Percentiles rank a stretch among this genome's conserved stretches.
Conservation (phyloP, 2,797 vertebrate species). For the Parauchenoglanis punctatus region DNA sequence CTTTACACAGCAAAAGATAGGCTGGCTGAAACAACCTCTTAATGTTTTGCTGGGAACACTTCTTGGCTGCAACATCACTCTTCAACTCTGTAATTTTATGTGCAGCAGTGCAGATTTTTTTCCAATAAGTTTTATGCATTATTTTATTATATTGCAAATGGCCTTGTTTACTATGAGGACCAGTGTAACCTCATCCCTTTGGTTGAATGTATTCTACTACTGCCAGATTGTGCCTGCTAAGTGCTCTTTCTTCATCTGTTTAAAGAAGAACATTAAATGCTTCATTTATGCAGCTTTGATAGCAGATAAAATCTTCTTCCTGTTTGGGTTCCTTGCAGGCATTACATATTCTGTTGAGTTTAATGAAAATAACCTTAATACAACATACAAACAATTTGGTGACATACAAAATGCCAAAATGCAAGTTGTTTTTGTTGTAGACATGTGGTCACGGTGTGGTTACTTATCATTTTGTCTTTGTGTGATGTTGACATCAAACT, state of each 20-base stretch:
- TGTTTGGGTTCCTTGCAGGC: background rate
- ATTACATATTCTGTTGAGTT: background rate
- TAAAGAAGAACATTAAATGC: constrained; percentile 62
- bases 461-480: background rate
- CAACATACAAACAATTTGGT: background rate
- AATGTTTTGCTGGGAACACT: constrained; percentile 55
- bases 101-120: too few relatives aligned
- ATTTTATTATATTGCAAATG: too few relatives aligned
- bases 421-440: background rate
- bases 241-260: constrained; percentile 42
- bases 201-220: constrained; percentile 64
- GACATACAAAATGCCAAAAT: background rate
- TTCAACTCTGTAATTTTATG: background rate
- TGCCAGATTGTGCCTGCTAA: constrained; percentile 60
- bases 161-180: background rate
- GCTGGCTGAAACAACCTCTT: constrained; percentile 60
- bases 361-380: background rate
- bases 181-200: constrained; percentile 50
- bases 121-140: too few relatives aligned
- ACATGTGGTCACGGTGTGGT: background rate
- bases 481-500: constrained; percentile 17
- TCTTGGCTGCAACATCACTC: constrained; percentile 43
- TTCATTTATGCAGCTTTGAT: constrained; percentile 36
- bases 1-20: constrained; percentile 11
- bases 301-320: background rate